Evolutionary conservation across 1,140 invertebrate genomes (phyloP), one percentile per base, ranked within the genome.

Genomic region (Saccostrea cuccullata): DNA sequence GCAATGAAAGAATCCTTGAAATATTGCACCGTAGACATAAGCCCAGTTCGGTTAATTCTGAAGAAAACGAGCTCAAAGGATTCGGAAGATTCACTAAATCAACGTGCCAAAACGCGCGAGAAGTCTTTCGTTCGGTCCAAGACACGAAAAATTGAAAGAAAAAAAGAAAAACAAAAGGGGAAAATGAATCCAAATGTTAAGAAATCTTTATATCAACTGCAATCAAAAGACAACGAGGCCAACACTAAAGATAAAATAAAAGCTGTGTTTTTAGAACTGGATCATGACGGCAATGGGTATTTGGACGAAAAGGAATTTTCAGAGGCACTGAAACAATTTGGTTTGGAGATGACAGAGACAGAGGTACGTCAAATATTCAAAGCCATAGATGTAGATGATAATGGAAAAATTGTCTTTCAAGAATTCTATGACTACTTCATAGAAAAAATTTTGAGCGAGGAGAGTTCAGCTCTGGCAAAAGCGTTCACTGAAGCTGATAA

Each of bases 401-500:
- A 23, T 9, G 84, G 67, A 84, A 64, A 55, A 23, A 70, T 88
- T 60, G 30, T 30, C 6, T 89, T 82, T 83, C 56, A 89, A 11
- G 73, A 91, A 83, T 91, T 91, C 64, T 23, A 73, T 23, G 20
- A 84, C 8, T 91, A 91, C 36, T 89, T 91, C 64, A 40, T 36
- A 26, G 56, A n/a, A 13, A 26, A 84, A 23, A 86, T 91, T 15
- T 67, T 91, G 73, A 56, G 85, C 4, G 90, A 91, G 77, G 56
- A 26, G 1, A n/a, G n/a, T 11, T 77, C 83, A 56, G 84, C 23
- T 20, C n/a, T 88, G 26, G 6, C 82, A 15, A 73, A 58, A 15
- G 90, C 90, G 20, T 91, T 91, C 70, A 15, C 89, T 15, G n/a
- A 82, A 23, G 90, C 90, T n/a, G 90, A 91, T 67, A 3, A 82